phyloP scores from a whole-genome alignment of 1,140 invertebrate genomes.

The Antheraea mylitta region DNA sequence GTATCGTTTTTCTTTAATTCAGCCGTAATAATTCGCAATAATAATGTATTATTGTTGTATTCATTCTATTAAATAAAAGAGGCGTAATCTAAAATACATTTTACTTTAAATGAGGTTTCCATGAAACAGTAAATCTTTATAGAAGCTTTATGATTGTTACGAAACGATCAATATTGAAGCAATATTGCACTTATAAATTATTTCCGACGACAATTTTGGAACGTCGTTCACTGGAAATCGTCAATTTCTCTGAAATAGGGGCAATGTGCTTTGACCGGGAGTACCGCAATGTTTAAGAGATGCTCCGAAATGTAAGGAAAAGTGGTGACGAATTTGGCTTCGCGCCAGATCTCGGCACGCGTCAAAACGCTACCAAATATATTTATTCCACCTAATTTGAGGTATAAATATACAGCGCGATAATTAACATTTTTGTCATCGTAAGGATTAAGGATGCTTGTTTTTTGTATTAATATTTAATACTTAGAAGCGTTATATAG shows the following conservation, averaged over 20 bases:
- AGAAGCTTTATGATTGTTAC: neutral
- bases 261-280: constrained; percentile 53
- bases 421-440: constrained; percentile 70
- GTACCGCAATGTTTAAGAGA: constrained; percentile 34
- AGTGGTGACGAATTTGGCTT: constrained; percentile 51
- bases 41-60: no score
- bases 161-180: constrained; percentile 16
- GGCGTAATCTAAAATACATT: no score
- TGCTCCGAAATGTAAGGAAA: constrained; percentile 52
- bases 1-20: no score
- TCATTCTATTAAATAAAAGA: no score
- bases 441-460: constrained; percentile 39
- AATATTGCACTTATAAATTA: constrained; percentile 63
- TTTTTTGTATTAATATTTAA: neutral
- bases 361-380: constrained; percentile 59
- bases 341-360: constrained; percentile 36
- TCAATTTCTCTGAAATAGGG: constrained; percentile 61
- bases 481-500: neutral
- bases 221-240: constrained; percentile 53
- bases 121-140: neutral
- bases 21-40: no score
- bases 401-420: constrained; percentile 59
- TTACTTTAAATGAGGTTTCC: neutral
- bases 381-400: constrained; percentile 66
- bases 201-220: constrained; percentile 55